Base-by-base conservation (phyloP, 2,888 invertebrate genomes). In the Leucophora obtusa region DNA sequence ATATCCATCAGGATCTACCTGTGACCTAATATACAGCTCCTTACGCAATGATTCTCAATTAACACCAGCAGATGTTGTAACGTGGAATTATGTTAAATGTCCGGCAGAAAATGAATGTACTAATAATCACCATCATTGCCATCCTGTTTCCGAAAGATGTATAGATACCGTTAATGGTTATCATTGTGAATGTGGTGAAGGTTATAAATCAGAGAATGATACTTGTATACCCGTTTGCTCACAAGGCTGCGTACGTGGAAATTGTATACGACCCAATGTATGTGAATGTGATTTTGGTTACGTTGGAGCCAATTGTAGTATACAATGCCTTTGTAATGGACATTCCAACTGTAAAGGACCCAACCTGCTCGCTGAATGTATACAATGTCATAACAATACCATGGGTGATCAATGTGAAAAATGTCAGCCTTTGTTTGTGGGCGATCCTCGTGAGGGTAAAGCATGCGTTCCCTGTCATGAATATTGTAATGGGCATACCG, bases 201-300 rank as follows among this genome's bases (percentile, higher is more conserved):
- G 95, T 24, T 94, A 95, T 87, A 92, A 92, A 83, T 93, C 92
- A 83, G 92, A 92, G 87, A 93, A 93, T 83, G 88, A 92, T 87
- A 92, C 92, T 70, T 96, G 96, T 90, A 93, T 94, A 83, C 96
- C 96, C 0, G 94, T 96, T 85, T 97, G 96, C 90, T 91, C 93
- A 28, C 94, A 95, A 90, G 96, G 96, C 66, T 97, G 97, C 91
- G 95, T 96, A 53, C 93, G 96, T 86, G 97, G 97, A 83, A 93
- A 92, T 17, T 97, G 97, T 89, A 91, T 96, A 18, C 94, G 95
- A 85, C 97, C 97, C 65, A 93, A 96, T 87, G 92, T 93, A 77
- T 97, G 98, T 87, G 93, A 93, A 82, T 98, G 98, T 88, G 95
- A 97, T 91, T 98, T 98, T 91, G 98, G 98, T 74, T 98, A 96